These are phyloP conservation scores for Drosophila kohkoa DNA, from an alignment of 1,140 invertebrate species.

Conservation along the genomic window DNA sequence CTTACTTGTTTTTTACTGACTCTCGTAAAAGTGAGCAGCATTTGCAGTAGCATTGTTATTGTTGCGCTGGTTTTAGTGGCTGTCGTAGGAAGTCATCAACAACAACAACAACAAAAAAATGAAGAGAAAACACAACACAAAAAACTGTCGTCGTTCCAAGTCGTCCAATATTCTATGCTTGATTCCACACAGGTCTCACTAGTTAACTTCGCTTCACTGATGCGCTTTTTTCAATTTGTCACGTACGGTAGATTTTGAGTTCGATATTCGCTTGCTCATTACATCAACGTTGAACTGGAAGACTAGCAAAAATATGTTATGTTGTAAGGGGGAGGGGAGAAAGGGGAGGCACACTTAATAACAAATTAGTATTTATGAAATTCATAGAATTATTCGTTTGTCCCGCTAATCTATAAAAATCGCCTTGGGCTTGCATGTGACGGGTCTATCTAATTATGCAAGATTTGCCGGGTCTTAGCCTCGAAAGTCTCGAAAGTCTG, in stretches of 20 bases:
- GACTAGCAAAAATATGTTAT: neutral
- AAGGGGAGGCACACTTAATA: slow-evolving; percentile 47
- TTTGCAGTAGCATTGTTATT: slow-evolving; percentile 62
- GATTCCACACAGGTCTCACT: slow-evolving; percentile 82
- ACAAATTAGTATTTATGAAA: slow-evolving; percentile 79
- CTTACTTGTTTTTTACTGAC: slow-evolving; percentile 49
- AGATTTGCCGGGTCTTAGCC: slow-evolving; percentile 58
- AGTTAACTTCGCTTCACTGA: slow-evolving; percentile 83
- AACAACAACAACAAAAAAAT: slow-evolving; percentile 22
- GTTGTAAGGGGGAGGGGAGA: neutral
- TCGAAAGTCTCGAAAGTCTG: neutral
- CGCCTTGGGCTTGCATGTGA: slow-evolving; percentile 62
- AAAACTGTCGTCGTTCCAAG: slow-evolving; percentile 57
- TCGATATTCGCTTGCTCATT: slow-evolving; percentile 70
- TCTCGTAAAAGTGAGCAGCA: slow-evolving; percentile 65
- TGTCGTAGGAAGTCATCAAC: slow-evolving; percentile 68
- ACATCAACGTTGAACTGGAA: slow-evolving; percentile 24
- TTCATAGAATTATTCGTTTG: slow-evolving; percentile 71
- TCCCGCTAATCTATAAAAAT: slow-evolving; percentile 64
- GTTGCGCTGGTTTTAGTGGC: slow-evolving; percentile 34
- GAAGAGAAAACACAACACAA: neutral
- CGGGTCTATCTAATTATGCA: slow-evolving; percentile 77
- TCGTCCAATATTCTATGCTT: slow-evolving; percentile 80
- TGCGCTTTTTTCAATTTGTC: slow-evolving; percentile 84
- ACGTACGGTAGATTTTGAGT: slow-evolving; percentile 70